Evolutionary conservation across 2,797 vertebrate species (phyloP).

Genomic region (Sebastes elongatus): DNA sequence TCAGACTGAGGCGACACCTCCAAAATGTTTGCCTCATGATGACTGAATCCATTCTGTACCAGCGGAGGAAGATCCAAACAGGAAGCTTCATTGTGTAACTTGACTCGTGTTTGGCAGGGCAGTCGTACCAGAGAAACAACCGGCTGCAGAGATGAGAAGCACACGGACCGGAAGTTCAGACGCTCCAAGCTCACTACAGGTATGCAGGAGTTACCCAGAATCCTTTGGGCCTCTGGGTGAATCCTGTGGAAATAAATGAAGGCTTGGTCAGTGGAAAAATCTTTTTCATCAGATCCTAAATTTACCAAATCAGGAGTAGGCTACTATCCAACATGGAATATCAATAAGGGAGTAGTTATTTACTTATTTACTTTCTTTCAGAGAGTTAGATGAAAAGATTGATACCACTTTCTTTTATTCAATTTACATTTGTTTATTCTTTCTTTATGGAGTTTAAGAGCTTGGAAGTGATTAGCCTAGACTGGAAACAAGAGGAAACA

Average conservation of each 20-base stretch:
- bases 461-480: neutral
- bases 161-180: conserved; percentile 83
- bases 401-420: neutral
- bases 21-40: conserved; percentile 4
- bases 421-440: neutral
- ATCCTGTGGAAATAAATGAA: conserved; percentile 48
- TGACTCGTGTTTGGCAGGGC: conserved; percentile 8
- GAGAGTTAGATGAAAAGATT: no score
- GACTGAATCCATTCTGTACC: conserved; percentile 53
- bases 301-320: neutral
- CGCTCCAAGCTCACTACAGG: conserved; percentile 91
- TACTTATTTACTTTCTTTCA: neutral
- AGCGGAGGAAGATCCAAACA: conserved; percentile 13
- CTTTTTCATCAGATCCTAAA: neutral
- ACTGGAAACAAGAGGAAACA: neutral
- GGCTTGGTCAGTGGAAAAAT: neutral
- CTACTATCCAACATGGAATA: neutral
- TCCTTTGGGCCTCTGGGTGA: conserved; percentile 72
- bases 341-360: neutral
- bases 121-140: conserved; percentile 61
- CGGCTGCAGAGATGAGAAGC: conserved; percentile 68
- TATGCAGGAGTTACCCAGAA: conserved; percentile 79
- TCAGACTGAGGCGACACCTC: conserved; percentile 6
- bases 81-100: neutral
- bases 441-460: neutral